These are phyloP conservation scores for Colletes latitarsis DNA, from an alignment of 1,140 invertebrate species.

Conservation along the genomic window DNA sequence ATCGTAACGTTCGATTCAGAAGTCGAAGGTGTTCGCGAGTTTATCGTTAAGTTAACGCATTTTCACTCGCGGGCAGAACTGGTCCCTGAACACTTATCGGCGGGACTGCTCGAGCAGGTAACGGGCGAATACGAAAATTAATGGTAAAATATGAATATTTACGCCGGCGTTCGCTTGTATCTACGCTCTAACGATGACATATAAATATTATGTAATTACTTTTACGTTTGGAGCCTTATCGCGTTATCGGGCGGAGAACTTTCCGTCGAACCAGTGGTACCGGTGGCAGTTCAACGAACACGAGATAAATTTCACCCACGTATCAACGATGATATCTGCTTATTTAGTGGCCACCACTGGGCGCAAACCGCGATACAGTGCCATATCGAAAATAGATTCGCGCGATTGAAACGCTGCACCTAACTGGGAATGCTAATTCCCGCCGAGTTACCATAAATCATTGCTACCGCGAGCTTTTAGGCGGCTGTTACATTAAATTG, in stretches of 20 bases:
- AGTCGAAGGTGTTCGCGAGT: not conserved
- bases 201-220: conserved; percentile 46
- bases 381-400: conserved; percentile 19
- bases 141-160: conserved; percentile 24
- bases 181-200: not conserved
- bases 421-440: conserved; percentile 21
- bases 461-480: not conserved
- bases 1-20: not conserved
- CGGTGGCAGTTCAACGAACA: not conserved
- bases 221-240: conserved; percentile 21
- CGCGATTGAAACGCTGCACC: not conserved
- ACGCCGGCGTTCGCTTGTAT: not conserved
- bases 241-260: conserved; percentile 3
- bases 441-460: conserved; percentile 15
- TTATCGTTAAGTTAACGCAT: conserved; percentile 22
- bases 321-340: conserved; percentile 47
- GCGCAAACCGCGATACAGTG: conserved; percentile 2
- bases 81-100: conserved; percentile 16
- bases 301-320: conserved; percentile 52
- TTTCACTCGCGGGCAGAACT: conserved; percentile 20
- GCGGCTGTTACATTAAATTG: conserved; percentile 10
- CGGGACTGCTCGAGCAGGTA: not conserved
- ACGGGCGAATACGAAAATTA: conserved; percentile 9
- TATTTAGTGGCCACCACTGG: conserved; percentile 4
- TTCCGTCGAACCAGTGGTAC: conserved; percentile 15